A percentile compares a stretch with the other conserved stretches of the same genome.
These are phyloP conservation scores for Egretta garzetta DNA, from an alignment of 2,113 vertebrate genomes.

Conservation along the genomic window DNA sequence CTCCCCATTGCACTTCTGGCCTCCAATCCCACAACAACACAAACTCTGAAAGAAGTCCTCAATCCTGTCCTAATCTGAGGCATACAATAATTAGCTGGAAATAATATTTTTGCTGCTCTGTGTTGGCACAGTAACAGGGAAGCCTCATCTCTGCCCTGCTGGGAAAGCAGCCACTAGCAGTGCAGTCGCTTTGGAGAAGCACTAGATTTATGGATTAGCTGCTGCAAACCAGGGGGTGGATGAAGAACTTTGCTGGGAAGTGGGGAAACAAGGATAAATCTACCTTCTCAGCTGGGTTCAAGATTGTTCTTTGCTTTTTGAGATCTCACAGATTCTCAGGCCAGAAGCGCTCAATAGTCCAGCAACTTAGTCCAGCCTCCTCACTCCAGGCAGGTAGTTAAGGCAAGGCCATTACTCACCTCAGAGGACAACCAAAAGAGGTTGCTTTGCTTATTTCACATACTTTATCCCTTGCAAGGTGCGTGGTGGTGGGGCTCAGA, in stretches of 20 bases:
- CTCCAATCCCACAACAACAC: neutral
- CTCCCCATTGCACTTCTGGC: neutral
- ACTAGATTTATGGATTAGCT: neutral
- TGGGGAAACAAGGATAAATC: neutral
- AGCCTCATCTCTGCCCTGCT: neutral
- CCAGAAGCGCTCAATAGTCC: neutral
- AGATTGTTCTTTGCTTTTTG: neutral
- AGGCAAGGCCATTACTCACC: neutral
- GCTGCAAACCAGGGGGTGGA: neutral
- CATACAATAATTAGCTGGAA: neutral
- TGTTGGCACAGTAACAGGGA: neutral
- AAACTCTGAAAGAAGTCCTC: neutral
- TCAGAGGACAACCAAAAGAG: neutral
- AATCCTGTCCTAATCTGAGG: neutral
- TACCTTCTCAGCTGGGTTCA: neutral
- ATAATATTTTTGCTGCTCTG: neutral
- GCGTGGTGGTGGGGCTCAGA: neutral
- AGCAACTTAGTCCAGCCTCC: neutral
- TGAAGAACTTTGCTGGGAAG: neutral
- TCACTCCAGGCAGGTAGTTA: neutral
- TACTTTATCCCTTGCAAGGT: neutral
- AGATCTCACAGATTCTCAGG: neutral
- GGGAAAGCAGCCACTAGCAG: neutral
- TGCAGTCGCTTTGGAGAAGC: accelerated
- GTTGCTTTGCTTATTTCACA: neutral